Conservation (phyloP, 64 coral and sea anemone genomes). For the Acropora yongei region DNA sequence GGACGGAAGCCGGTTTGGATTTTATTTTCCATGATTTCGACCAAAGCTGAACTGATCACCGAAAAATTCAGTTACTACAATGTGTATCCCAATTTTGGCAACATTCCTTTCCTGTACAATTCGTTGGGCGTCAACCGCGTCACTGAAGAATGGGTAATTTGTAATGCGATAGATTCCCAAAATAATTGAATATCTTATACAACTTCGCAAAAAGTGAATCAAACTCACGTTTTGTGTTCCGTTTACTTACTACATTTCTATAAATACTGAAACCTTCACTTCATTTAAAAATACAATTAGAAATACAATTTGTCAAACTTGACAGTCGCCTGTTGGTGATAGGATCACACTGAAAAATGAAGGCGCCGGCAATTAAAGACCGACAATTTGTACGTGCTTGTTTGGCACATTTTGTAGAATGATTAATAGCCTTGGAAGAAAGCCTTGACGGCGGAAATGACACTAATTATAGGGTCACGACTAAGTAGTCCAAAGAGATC, state of each 20-base stretch:
- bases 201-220: no score
- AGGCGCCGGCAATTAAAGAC: not conserved
- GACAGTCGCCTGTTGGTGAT: conserved; percentile 29
- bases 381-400: conserved; percentile 37
- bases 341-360: not conserved
- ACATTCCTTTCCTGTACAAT: no score
- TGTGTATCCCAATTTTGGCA: no score
- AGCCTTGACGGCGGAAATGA: conserved; percentile 34
- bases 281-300: not conserved
- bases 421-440: conserved; percentile 22
- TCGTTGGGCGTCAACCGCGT: no score
- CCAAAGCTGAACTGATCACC: no score
- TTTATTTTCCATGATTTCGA: not conserved
- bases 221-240: no score
- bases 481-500: conserved; percentile 15
- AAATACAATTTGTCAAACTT: conserved; percentile 37
- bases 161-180: no score
- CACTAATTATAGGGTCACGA: conserved; percentile 41
- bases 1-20: not conserved
- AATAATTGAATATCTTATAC: no score
- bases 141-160: no score
- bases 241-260: no score
- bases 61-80: no score
- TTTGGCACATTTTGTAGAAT: conserved; percentile 15
- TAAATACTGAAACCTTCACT: no score